phyloP scores from a whole-genome alignment of 1,140 invertebrate genomes.

The Drosophila truncata region DNA sequence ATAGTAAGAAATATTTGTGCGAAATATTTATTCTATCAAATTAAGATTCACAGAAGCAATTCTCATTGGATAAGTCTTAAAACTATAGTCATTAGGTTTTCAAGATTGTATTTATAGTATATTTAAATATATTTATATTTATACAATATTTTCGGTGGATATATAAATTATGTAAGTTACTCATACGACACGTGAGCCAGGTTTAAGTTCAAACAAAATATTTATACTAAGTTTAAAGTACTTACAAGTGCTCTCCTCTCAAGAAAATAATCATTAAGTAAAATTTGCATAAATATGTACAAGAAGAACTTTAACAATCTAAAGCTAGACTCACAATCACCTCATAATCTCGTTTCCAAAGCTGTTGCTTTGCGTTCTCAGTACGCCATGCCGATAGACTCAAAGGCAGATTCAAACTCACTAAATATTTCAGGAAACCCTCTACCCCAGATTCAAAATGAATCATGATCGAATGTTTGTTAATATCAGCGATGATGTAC shows the following conservation, averaged over 20 bases:
- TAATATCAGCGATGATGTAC: conserved; percentile 17
- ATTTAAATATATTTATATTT: not conserved
- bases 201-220: not conserved
- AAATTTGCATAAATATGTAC: not conserved
- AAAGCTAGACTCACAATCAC: not conserved
- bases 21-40: no score
- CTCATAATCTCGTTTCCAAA: no score
- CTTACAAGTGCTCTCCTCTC: not conserved
- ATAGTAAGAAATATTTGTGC: no score
- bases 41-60: not conserved
- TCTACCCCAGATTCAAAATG: conserved; percentile 8
- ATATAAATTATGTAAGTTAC: not conserved
- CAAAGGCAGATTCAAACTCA: not conserved
- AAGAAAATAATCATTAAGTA: not conserved
- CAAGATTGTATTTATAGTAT: not conserved
- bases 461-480: not conserved
- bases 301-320: not conserved
- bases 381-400: not conserved
- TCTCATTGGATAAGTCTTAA: not conserved
- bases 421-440: not conserved
- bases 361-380: not conserved
- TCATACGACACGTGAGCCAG: not conserved
- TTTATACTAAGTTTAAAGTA: not conserved
- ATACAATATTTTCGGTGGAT: not conserved
- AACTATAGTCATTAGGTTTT: not conserved